Percentiles rank a stretch among this genome's conserved stretches.
These are phyloP conservation scores for Chrysina gloriosa DNA, from an alignment of 2,888 invertebrate species.

Conservation along the genomic window DNA sequence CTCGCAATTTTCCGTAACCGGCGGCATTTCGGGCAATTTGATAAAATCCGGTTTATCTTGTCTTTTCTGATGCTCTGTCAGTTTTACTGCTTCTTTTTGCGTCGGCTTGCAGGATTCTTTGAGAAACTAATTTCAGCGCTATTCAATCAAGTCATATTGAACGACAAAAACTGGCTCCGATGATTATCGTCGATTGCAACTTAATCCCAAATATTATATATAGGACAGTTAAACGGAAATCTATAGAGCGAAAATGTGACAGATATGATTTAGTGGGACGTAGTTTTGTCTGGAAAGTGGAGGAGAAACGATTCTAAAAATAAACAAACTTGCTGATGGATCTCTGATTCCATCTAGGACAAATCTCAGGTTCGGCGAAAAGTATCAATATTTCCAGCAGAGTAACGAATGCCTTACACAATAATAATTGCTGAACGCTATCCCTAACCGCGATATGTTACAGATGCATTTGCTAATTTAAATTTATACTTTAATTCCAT, in stretches of 20 bases:
- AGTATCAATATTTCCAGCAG: too few species aligned
- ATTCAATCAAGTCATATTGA: conserved; percentile 34
- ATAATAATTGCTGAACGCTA: too few species aligned
- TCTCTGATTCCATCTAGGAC: too few species aligned
- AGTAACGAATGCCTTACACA: too few species aligned
- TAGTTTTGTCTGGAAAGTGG: background rate
- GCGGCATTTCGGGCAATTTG: conserved; percentile 28
- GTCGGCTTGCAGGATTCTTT: background rate
- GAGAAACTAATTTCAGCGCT: conserved; percentile 22
- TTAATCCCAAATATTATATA: conserved; percentile 12
- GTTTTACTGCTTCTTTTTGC: conserved; percentile 9
- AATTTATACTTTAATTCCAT: too few species aligned
- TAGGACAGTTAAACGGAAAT: background rate
- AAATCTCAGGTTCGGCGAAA: too few species aligned
- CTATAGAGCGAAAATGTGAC: background rate
- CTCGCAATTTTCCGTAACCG: conserved; percentile 16
- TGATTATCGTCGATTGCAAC: conserved; percentile 4
- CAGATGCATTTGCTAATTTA: too few species aligned
- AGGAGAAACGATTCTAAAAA: background rate
- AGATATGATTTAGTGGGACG: background rate
- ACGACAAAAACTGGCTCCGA: conserved; percentile 8
- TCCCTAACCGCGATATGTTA: too few species aligned
- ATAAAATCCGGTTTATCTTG: conserved; percentile 35
- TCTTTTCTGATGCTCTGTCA: background rate
- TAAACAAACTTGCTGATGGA: too few species aligned